These are phyloP conservation scores for Parascotia fuliginaria DNA, from an alignment of 2,888 invertebrate species.

Conservation along the genomic window DNA sequence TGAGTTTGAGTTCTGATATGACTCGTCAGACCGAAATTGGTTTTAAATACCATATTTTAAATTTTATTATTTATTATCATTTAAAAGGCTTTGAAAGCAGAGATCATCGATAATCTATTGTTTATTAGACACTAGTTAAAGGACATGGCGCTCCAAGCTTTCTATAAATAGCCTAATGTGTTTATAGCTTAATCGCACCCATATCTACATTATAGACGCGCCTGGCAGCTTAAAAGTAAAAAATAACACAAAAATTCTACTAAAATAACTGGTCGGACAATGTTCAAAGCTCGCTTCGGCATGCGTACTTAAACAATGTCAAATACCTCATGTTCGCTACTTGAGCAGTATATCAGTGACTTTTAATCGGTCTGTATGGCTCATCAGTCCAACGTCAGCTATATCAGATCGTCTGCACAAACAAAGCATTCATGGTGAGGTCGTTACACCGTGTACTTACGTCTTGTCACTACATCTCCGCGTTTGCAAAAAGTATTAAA, in stretches of 20 bases:
- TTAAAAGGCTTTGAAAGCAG: no score
- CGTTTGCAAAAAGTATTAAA: conserved; percentile 22
- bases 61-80: no score
- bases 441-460: conserved; percentile 32
- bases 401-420: conserved; percentile 44
- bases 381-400: conserved; percentile 43
- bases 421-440: conserved; percentile 40
- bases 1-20: no score
- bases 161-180: no score
- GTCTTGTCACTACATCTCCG: conserved; percentile 22
- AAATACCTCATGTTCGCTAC: conserved; percentile 40
- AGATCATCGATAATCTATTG: no score
- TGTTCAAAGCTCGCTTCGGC: conserved; percentile 29
- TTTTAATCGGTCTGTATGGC: conserved; percentile 44
- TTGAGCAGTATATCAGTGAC: conserved; percentile 35
- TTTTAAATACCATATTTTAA: no score
- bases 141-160: no score
- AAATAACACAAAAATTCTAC: conserved; percentile 1
- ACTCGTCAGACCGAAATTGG: no score
- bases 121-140: no score
- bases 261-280: conserved; percentile 21
- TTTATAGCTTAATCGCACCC: no score
- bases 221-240: neutral
- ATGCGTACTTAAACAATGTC: conserved; percentile 34
- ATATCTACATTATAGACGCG: neutral